These are phyloP conservation scores for Mungos mungo DNA, from an alignment of 2,113 vertebrate species.

Conservation along the genomic window DNA sequence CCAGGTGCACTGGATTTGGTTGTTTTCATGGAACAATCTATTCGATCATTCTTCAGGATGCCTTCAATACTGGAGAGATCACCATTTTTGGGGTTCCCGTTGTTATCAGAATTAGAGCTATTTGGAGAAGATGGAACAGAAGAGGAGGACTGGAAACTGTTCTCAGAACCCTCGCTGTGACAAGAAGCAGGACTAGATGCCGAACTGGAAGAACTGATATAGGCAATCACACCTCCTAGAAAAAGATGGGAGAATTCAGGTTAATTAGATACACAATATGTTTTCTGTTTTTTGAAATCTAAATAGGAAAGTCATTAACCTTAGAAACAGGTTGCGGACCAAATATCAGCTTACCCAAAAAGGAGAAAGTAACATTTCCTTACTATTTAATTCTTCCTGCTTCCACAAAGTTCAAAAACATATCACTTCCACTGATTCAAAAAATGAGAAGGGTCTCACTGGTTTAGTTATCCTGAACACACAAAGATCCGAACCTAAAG, in stretches of 20 bases:
- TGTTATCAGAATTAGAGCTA: constrained; percentile 84
- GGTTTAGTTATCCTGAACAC: neutral
- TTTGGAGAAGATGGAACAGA: constrained; percentile 90
- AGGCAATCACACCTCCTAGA: constrained; percentile 94
- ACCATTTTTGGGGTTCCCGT: constrained; percentile 76
- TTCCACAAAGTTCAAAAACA: neutral
- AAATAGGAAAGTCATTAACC: constrained; percentile 9
- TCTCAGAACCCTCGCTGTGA: constrained; percentile 92
- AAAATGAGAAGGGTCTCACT: neutral
- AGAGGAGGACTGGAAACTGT: constrained; percentile 90
- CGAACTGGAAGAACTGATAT: constrained; percentile 95
- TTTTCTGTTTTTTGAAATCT: neutral
- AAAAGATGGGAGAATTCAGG: neutral
- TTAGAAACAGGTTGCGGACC: neutral
- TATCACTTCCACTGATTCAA: neutral
- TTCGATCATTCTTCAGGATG: constrained; percentile 80
- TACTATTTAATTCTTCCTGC: neutral
- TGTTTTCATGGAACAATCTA: constrained; percentile 86
- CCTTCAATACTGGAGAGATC: constrained; percentile 79
- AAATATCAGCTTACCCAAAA: neutral
- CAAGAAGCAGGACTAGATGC: constrained; percentile 93
- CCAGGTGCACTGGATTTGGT: constrained; percentile 84
- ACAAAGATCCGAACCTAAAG: neutral
- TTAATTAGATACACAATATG: neutral
- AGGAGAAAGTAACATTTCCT: neutral